phyloP scores from a whole-genome alignment of 2,797 vertebrate species.

The Rhinatrema bivittatum region DNA sequence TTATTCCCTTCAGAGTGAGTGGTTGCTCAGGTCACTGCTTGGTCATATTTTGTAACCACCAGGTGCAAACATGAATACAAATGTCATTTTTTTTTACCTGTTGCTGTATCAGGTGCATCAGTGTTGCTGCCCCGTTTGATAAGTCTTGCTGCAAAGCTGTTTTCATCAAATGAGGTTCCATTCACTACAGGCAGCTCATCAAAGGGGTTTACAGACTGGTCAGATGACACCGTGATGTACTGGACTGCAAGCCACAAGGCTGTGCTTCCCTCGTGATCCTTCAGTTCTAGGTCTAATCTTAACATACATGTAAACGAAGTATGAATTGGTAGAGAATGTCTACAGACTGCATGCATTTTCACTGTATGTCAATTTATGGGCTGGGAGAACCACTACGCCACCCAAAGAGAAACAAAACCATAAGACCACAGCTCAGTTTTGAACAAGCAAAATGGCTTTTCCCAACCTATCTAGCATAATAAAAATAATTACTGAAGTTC shows the following conservation, averaged over 20 bases:
- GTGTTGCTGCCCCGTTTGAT: conserved; percentile 91
- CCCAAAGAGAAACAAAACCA: no score
- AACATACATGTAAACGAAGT: conserved; percentile 17
- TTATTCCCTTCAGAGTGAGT: no score
- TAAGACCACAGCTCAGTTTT: no score
- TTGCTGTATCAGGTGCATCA: conserved; percentile 73
- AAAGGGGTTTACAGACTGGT: conserved; percentile 87
- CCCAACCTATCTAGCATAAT: no score
- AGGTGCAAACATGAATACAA: conserved; percentile 5
- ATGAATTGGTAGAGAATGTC: not conserved
- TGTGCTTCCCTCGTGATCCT: conserved; percentile 90
- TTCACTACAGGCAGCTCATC: conserved; percentile 82
- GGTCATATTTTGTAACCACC: not conserved
- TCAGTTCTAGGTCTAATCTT: conserved; percentile 89
- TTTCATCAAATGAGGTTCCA: conserved; percentile 93
- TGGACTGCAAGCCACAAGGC: conserved; percentile 92
- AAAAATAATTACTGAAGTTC: no score
- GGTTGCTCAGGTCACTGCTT: no score
- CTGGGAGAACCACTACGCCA: no score
- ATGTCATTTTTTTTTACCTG: conserved; percentile 60
- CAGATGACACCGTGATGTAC: conserved; percentile 85
- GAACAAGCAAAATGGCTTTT: no score
- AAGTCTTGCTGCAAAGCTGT: conserved; percentile 87
- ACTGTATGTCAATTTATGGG: no score
- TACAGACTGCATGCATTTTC: no score